Evolutionary conservation across 2,797 vertebrate genomes (phyloP).

Genomic region (Paguma larvata): DNA sequence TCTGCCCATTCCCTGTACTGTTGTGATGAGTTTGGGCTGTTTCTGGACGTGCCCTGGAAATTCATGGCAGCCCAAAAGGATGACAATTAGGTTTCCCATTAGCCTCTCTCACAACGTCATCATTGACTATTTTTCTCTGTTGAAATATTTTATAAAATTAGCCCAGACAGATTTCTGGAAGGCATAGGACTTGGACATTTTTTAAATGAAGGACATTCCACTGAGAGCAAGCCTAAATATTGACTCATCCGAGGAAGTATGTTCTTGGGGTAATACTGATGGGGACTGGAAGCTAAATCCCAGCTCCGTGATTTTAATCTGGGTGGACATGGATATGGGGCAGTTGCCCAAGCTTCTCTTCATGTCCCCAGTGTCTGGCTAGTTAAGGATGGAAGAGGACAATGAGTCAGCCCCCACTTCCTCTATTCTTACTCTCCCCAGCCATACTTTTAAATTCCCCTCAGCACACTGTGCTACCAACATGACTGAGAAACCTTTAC

Average conservation of each 20-base stretch:
- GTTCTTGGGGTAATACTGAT: not conserved
- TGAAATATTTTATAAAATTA: slow-evolving; percentile 70
- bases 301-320: not conserved
- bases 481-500: not conserved
- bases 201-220: slow-evolving; percentile 37
- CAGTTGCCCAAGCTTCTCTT: not conserved
- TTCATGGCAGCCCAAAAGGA: not conserved
- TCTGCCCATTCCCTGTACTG: not conserved
- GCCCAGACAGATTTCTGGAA: slow-evolving; percentile 70
- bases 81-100: slow-evolving; percentile 30
- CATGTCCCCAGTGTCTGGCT: not conserved
- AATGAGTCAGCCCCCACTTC: not conserved
- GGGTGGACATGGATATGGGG: not conserved
- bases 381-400: not conserved
- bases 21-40: not conserved
- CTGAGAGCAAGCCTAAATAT: slow-evolving; percentile 11
- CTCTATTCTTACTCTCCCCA: not conserved
- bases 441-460: not conserved
- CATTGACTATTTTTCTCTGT: not conserved
- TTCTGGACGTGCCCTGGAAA: slow-evolving; percentile 11
- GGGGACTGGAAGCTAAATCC: not conserved
- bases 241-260: slow-evolving; percentile 47
- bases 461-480: not conserved
- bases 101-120: slow-evolving; percentile 27
- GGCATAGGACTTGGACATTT: not conserved